phyloP scores from a whole-genome alignment of 2,888 invertebrate genomes.

The Aphidoletes aphidimyza region DNA sequence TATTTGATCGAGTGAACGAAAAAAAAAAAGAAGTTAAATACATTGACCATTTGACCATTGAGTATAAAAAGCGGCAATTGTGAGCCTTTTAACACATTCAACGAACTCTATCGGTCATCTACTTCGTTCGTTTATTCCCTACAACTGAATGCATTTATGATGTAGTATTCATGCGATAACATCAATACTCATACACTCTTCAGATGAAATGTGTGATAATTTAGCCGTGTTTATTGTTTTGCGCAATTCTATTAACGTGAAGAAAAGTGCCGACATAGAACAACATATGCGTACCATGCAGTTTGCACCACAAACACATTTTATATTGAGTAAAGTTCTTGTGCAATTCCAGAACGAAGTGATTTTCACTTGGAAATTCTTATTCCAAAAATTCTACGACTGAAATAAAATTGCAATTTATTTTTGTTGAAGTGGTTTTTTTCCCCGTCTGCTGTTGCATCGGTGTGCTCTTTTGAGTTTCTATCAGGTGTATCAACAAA shows the following conservation, averaged over 20 bases:
- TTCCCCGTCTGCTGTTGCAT: too few species aligned
- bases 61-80: slow-evolving; percentile 4
- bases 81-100: slow-evolving; percentile 5
- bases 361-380: neutral
- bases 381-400: neutral
- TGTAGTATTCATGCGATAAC: neutral
- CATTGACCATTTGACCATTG: slow-evolving; percentile 37
- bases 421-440: too few species aligned
- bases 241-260: neutral
- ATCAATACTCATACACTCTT: neutral
- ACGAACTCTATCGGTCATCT: neutral
- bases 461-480: neutral
- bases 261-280: neutral
- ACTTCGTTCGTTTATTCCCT: neutral
- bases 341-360: neutral
- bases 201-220: slow-evolving; percentile 42
- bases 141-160: neutral
- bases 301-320: neutral
- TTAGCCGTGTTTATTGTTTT: slow-evolving; percentile 24
- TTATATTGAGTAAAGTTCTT: neutral
- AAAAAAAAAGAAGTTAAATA: slow-evolving; percentile 13
- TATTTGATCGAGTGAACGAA: neutral
- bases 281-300: neutral
- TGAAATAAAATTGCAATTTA: slow-evolving; percentile 43
- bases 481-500: slow-evolving; percentile 39